Conservation (phyloP, 2,797 vertebrate genomes). For the Falco berigora region DNA sequence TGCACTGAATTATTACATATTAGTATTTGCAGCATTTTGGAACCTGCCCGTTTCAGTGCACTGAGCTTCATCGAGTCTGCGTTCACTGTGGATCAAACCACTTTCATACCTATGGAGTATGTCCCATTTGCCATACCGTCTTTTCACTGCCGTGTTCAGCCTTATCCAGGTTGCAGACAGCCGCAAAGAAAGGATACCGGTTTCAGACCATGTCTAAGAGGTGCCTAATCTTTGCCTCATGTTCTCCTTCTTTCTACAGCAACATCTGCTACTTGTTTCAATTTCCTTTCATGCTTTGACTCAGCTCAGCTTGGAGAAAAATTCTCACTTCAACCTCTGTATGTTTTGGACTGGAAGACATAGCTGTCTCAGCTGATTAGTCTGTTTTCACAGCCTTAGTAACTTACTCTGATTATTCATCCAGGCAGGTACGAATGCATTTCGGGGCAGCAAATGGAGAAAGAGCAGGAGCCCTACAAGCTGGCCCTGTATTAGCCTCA, state of each 20-base stretch:
- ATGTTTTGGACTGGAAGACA: background rate
- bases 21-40: background rate
- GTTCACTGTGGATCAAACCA: background rate
- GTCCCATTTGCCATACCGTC: background rate
- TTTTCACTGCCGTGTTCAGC: background rate
- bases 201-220: background rate
- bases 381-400: background rate
- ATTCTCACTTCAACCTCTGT: background rate
- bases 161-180: background rate
- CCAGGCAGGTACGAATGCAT: background rate
- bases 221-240: background rate
- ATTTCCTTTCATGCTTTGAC: background rate
- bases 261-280: background rate
- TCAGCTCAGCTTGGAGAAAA: background rate
- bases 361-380: background rate
- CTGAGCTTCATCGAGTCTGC: background rate
- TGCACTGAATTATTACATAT: background rate
- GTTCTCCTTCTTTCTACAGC: background rate
- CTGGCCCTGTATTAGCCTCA: background rate
- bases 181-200: background rate
- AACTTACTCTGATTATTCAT: background rate
- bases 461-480: background rate
- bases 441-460: background rate
- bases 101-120: background rate
- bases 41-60: background rate